Conservation (phyloP, 1,140 invertebrate species). For the Drosophila takahashii region DNA sequence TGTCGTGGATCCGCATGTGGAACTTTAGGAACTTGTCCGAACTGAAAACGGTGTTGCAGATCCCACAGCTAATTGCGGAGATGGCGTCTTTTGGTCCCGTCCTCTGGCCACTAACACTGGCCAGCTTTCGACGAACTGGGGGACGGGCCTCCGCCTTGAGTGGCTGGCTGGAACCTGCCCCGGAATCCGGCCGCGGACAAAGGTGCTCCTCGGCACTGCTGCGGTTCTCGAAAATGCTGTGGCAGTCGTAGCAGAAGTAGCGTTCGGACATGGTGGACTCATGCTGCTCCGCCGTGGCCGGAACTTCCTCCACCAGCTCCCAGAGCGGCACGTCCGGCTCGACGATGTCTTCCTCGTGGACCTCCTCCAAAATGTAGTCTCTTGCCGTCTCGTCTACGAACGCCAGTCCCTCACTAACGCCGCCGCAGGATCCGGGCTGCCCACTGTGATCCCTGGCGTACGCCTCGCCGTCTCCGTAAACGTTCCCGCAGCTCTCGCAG, state of each 20-base stretch:
- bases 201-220: constrained; percentile 67
- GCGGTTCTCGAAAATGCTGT: constrained; percentile 68
- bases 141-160: constrained; percentile 13
- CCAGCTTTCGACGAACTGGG: constrained; percentile 27
- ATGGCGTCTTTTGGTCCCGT: not conserved
- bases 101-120: not conserved
- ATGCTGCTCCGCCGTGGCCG: not conserved
- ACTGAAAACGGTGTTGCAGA: constrained; percentile 88
- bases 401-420: constrained; percentile 5
- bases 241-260: constrained; percentile 79
- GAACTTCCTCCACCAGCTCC: constrained; percentile 54
- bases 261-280: constrained; percentile 48
- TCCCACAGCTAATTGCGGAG: constrained; percentile 84
- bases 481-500: constrained; percentile 53
- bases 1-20: constrained; percentile 89
- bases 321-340: constrained; percentile 53
- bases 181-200: constrained; percentile 52
- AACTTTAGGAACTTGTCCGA: constrained; percentile 87
- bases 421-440: constrained; percentile 4
- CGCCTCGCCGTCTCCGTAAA: constrained; percentile 39
- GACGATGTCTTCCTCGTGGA: constrained; percentile 42
- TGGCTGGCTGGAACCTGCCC: not conserved
- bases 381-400: constrained; percentile 13
- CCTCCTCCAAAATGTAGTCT: constrained; percentile 12
- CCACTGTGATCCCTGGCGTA: constrained; percentile 43